Evolutionary conservation across 1,140 invertebrate species (phyloP), one percentile per base, ranked within the genome.

Genomic region (Battus philenor): DNA sequence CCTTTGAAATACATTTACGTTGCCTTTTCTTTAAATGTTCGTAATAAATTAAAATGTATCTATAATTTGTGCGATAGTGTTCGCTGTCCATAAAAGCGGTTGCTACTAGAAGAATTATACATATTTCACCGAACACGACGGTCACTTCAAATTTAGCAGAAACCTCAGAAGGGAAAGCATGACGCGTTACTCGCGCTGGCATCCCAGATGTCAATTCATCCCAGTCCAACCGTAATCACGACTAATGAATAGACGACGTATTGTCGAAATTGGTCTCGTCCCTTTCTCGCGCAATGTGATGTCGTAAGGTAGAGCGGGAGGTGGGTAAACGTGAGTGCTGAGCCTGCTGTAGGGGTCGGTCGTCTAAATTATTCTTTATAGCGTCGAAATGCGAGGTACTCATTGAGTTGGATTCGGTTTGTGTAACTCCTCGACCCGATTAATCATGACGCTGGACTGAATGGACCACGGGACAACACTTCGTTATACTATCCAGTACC

Each of bases 181-280:
- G 59, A 59, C 59, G 62, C 47, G 49, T 60, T 52, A 50, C 61
- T 61, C 62, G 60, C 54, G 60, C 49, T 49, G 44, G 58, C 67
- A 67, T 75, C 73, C 74, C 71, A 68, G 68, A 75, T 83, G 78
- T 80, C 76, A 78, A 79, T 79, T 79, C 73, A 79, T 77, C 75
- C 71, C 70, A 57, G 43, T 45, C 56, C 50, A 56, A 48, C 48
- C 61, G 62, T 77, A 78, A 76, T 78, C 74, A 71, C 76, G 58
- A 76, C 80, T 84, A 84, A 84, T 84, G 80, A 84, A 84, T 81
- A 80, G 80, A 63, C 66, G 72, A 53, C 66, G 66, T 43, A 46
- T 61, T 67, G 57, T 69, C 71, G 63, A 66, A 78, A 63, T 31
- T 68, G 53, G 43, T 54, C 49, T 64, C 47, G 57, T 80, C 80